phyloP scores from a whole-genome alignment of 2,113 vertebrate genomes.

The Agapornis roseicollis region DNA sequence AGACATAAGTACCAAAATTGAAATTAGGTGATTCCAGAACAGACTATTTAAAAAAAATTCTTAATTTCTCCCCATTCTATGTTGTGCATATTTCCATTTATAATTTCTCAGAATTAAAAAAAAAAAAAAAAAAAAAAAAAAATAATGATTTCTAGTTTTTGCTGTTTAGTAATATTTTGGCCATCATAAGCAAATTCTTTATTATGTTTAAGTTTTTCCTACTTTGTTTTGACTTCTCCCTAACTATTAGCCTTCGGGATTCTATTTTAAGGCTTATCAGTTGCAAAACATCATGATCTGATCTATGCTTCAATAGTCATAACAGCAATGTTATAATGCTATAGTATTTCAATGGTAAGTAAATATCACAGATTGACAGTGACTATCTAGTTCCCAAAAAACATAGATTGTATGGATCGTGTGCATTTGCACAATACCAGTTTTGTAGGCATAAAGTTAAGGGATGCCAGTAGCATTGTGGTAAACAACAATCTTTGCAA shows the following conservation, averaged over 20 bases:
- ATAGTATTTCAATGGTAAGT: background rate
- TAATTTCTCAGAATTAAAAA: background rate
- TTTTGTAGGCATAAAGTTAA: background rate
- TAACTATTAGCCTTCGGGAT: background rate
- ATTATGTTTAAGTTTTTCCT: background rate
- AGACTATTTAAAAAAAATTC: background rate
- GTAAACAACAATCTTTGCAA: background rate
- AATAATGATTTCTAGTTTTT: background rate
- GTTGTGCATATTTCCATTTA: background rate
- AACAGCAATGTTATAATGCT: background rate
- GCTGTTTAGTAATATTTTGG: background rate
- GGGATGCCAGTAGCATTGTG: background rate
- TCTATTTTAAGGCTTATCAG: background rate
- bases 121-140: background rate
- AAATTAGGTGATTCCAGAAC: background rate
- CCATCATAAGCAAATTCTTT: background rate
- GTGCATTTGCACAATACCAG: rapidly evolving
- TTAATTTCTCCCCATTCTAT: background rate
- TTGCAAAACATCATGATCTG: background rate
- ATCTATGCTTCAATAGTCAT: background rate
- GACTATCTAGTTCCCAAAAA: background rate
- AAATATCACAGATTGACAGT: background rate
- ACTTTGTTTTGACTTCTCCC: background rate
- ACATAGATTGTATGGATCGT: rapidly evolving
- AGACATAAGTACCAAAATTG: background rate